phyloP scores from a whole-genome alignment of 1,140 invertebrate species.

The Bombus pyrosoma region DNA sequence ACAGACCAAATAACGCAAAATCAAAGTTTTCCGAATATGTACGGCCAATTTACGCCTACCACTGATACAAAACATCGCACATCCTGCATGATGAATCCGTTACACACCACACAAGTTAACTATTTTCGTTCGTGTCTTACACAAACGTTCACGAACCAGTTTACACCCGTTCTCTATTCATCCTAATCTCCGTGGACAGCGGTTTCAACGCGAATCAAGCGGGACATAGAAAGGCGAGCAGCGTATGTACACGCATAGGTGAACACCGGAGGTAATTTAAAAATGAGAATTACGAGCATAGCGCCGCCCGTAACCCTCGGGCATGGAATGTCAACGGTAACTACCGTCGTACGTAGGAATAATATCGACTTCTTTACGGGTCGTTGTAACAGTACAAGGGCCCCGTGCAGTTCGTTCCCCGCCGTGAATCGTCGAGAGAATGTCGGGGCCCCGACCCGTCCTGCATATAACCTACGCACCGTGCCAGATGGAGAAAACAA shows the following conservation, averaged over 20 bases:
- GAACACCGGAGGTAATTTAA: slow-evolving; percentile 2
- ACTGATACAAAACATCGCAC: background rate
- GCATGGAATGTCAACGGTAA: slow-evolving; percentile 62
- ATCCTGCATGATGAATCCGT: background rate
- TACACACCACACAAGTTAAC: background rate
- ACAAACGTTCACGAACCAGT: background rate
- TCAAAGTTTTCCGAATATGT: background rate
- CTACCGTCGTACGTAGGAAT: slow-evolving; percentile 62
- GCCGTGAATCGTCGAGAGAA: slow-evolving; percentile 55
- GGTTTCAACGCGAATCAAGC: background rate
- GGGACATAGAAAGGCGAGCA: slow-evolving; percentile 8
- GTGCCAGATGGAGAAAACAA: slow-evolving; percentile 66
- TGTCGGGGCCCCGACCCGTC: slow-evolving; percentile 32
- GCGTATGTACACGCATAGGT: background rate
- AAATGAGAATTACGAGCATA: slow-evolving; percentile 46
- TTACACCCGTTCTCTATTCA: background rate
- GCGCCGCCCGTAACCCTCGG: slow-evolving; percentile 43
- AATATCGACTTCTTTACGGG: slow-evolving; percentile 64
- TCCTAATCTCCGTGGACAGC: slow-evolving; percentile 8
- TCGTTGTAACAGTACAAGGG: slow-evolving; percentile 58
- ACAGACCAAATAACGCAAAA: background rate
- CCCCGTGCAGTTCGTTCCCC: slow-evolving; percentile 37
- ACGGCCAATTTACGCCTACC: background rate
- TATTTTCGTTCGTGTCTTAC: no score
- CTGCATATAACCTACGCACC: slow-evolving; percentile 48